Base-by-base conservation (phyloP, 2,888 invertebrate species). In the Arrhopalites spinosus region DNA sequence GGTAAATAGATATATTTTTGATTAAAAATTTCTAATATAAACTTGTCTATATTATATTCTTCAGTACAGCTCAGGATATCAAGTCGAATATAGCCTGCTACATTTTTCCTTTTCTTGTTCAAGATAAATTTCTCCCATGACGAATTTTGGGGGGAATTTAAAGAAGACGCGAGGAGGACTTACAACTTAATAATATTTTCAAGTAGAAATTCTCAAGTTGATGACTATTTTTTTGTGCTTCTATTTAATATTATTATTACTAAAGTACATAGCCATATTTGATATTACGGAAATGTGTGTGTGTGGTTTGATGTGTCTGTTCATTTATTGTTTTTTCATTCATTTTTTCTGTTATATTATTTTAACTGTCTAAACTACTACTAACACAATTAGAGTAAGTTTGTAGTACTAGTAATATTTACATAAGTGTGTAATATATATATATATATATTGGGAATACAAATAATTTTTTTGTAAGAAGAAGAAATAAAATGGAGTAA, bases 21-120 rank as follows among this genome's bases (percentile, higher is more conserved):
- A 20, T 43, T 68, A 68, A 68, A 23, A 68, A 67, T 36, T 5
- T 47, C 17, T 36, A 53, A 73, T n/a, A n/a, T n/a, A n/a, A n/a
- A n/a, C n/a, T n/a, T n/a, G n/a, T n/a, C n/a, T n/a, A n/a, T n/a
- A n/a, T n/a, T n/a, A n/a, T n/a, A n/a, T n/a, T n/a, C n/a, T 73
- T 53, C 53, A 67, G 67, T 67, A 66, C 73, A 73, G 73, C 73
- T 73, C 73, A 73, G 56, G 43, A 73, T 15, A 36, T 73, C 53
- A 56, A n/a, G 13, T 53, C 36, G 43, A 30, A 23, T 43, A 66
- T 66, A 45, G 66, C 66, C 66, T 66, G 66, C 66, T 66, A 66
- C 66, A 66, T 66, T 66, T n/a, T 53, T 64, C 36, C 27, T 2
- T 64, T n/a, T 27, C 20, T n/a, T n/a, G n/a, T n/a, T n/a, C n/a